Evolutionary conservation across 2,888 invertebrate species (phyloP).

Genomic region (Cremastobaeus sp.): DNA sequence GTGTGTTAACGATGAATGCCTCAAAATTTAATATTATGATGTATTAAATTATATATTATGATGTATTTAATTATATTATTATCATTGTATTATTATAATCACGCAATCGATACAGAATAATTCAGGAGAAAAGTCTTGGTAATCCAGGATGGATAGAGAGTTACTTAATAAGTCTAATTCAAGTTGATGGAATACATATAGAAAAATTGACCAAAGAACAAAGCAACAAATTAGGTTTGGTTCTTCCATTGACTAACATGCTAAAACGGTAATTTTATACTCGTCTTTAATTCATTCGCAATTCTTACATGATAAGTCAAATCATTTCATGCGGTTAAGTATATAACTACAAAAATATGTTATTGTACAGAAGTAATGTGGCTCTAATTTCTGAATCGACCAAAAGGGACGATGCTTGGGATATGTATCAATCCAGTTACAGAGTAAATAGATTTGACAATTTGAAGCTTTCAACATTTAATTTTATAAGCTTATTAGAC

Average conservation of each 20-base stretch:
- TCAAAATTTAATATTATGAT: background rate
- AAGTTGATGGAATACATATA: constrained; percentile 80
- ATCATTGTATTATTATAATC: background rate
- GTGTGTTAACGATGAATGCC: background rate
- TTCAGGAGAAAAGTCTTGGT: constrained; percentile 82
- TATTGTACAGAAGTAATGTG: constrained; percentile 1
- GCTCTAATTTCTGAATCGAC: background rate
- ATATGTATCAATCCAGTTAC: constrained; percentile 79
- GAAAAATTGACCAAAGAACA: constrained; percentile 75
- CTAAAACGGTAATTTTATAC: constrained; percentile 65
- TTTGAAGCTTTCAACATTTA: background rate
- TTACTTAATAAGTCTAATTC: constrained; percentile 81
- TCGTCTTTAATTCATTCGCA: no score
- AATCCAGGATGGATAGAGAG: constrained; percentile 85
- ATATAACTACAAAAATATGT: no score
- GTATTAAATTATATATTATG: background rate
- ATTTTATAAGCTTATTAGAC: background rate
- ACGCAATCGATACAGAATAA: constrained; percentile 70
- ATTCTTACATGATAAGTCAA: no score
- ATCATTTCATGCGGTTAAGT: no score
- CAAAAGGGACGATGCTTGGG: constrained; percentile 75
- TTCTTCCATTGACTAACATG: constrained; percentile 68
- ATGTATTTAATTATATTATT: background rate
- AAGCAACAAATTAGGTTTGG: constrained; percentile 68
- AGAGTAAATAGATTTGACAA: constrained; percentile 69